Percentiles rank a stretch among this genome's conserved stretches.
Conservation (phyloP, 2,797 vertebrate genomes). For the Ara ararauna region DNA sequence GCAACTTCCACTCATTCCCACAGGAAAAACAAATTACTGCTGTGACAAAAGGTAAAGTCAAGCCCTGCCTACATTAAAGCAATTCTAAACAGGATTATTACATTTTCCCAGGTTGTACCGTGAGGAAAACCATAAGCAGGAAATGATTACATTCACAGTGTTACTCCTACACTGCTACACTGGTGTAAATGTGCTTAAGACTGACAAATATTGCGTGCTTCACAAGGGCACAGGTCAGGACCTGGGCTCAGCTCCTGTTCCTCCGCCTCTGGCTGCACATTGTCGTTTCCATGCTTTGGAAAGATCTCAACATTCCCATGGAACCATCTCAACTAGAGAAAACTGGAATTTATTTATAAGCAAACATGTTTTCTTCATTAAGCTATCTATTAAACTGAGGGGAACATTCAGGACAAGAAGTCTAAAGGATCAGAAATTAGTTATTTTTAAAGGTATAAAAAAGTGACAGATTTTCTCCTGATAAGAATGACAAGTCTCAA, state of each 20-base stretch:
- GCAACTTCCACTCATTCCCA: background rate
- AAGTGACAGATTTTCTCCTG: background rate
- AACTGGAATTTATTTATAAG: background rate
- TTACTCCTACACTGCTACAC: background rate
- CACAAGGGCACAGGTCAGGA: background rate
- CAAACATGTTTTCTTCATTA: background rate
- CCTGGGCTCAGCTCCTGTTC: background rate
- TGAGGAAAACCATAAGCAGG: background rate
- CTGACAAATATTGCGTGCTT: background rate
- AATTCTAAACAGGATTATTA: background rate
- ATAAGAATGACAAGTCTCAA: background rate
- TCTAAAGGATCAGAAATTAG: background rate
- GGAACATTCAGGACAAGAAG: background rate
- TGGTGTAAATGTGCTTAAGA: background rate
- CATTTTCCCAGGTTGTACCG: background rate
- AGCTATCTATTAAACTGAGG: background rate
- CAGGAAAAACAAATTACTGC: background rate
- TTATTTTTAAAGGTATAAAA: background rate
- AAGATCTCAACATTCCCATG: background rate
- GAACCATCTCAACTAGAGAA: background rate
- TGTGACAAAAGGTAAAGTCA: background rate
- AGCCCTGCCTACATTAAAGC: background rate
- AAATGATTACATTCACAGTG: rapidly evolving
- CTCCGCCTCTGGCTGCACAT: background rate
- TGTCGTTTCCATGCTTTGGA: background rate